These are phyloP conservation scores for Spilarctia lutea DNA, from an alignment of 2,888 invertebrate species.

Conservation along the genomic window DNA sequence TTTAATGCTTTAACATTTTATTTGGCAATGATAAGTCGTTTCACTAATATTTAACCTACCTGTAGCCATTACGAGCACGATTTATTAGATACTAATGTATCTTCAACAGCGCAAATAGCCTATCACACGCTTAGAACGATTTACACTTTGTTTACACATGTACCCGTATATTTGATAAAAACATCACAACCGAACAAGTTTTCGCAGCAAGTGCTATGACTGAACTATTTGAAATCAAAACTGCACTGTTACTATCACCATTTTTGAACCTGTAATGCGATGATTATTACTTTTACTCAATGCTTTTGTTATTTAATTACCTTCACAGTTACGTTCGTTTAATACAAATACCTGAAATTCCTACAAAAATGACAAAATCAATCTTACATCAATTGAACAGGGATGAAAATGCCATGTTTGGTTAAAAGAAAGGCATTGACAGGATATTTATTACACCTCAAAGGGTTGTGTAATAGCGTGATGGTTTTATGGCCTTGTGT, in stretches of 20 bases:
- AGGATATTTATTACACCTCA: slow-evolving; percentile 81
- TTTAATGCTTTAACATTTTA: slow-evolving; percentile 13
- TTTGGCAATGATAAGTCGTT: slow-evolving; percentile 19
- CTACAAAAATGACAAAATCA: slow-evolving; percentile 29
- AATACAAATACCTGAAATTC: slow-evolving; percentile 48
- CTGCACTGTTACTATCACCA: slow-evolving; percentile 66
- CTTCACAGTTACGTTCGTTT: slow-evolving; percentile 71
- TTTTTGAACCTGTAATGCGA: slow-evolving; percentile 68
- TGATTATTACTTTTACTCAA: slow-evolving; percentile 75
- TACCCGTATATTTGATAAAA: slow-evolving; percentile 24
- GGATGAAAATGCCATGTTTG: slow-evolving; percentile 44
- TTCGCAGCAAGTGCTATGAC: slow-evolving; percentile 25
- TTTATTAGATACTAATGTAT: slow-evolving; percentile 30
- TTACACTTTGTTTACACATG: slow-evolving; percentile 24
- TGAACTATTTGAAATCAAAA: slow-evolving; percentile 62
- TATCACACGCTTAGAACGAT: slow-evolving; percentile 19
- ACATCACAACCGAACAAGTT: slow-evolving; percentile 22
- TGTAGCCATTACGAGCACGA: slow-evolving; percentile 23
- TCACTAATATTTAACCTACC: slow-evolving; percentile 33
- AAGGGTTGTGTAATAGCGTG: slow-evolving; percentile 80
- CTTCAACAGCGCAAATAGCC: slow-evolving; percentile 41
- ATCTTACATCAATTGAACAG: slow-evolving; percentile 38
- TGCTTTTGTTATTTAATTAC: slow-evolving; percentile 78
- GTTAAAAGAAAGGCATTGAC: slow-evolving; percentile 57
- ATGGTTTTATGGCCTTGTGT: slow-evolving; percentile 82